These are phyloP conservation scores for Acrocephalus kingi DNA, from an alignment of 2,113 vertebrate species.

Conservation along the genomic window DNA sequence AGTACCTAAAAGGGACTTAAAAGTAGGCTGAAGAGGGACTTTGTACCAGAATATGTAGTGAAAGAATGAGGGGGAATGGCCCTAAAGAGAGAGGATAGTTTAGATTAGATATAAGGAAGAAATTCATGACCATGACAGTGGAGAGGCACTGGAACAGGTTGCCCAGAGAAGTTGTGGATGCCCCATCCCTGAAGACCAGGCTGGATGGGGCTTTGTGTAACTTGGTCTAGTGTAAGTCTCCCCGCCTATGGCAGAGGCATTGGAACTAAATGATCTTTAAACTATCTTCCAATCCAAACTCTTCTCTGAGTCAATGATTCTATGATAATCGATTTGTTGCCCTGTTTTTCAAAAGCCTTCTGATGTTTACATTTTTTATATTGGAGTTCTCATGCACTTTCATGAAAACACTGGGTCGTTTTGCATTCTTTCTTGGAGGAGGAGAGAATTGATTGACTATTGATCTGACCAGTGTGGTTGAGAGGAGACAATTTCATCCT, in stretches of 20 bases:
- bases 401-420: too few relatives aligned
- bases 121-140: accelerated
- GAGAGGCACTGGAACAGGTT: background rate
- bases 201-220: too few relatives aligned
- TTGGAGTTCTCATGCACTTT: too few relatives aligned
- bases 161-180: too few relatives aligned
- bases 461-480: too few relatives aligned
- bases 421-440: too few relatives aligned
- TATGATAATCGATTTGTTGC: background rate
- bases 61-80: background rate
- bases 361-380: too few relatives aligned
- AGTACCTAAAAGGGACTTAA: background rate
- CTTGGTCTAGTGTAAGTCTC: background rate
- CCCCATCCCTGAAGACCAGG: background rate
- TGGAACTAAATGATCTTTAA: background rate
- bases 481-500: too few relatives aligned
- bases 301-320: background rate
- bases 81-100: background rate
- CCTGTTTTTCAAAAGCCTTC: too few relatives aligned
- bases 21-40: background rate
- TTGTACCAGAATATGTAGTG: background rate
- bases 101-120: background rate
- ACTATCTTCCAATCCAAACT: background rate
- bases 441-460: too few relatives aligned
- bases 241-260: background rate